phyloP scores from a whole-genome alignment of 2,113 vertebrate species.

The Anoura caudifer region DNA sequence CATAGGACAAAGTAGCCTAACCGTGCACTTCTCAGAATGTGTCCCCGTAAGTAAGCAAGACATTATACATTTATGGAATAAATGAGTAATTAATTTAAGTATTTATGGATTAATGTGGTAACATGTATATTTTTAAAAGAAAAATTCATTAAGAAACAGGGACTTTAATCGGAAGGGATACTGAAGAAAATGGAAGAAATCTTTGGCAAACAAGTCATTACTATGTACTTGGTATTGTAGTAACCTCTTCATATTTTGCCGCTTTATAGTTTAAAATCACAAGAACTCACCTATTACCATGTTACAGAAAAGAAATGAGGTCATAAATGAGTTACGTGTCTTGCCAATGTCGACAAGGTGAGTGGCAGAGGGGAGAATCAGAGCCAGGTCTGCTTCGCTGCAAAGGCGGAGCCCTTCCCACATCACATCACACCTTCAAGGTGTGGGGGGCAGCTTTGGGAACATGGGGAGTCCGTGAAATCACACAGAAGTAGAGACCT shows the following conservation, averaged over 20 bases:
- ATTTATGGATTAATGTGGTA: background rate
- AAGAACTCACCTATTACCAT: background rate
- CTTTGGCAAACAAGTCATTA: background rate
- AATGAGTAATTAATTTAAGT: background rate
- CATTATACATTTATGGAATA: background rate
- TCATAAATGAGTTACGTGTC: background rate
- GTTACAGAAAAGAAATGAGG: background rate
- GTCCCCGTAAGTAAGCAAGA: too few relatives aligned
- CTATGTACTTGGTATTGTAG: background rate
- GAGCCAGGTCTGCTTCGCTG: background rate
- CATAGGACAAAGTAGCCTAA: background rate
- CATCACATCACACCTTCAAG: background rate
- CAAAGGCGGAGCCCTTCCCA: background rate
- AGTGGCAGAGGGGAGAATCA: background rate
- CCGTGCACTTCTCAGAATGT: background rate
- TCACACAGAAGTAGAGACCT: background rate
- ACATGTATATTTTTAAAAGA: background rate
- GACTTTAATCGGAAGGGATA: background rate
- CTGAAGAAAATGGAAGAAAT: background rate
- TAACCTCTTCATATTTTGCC: background rate
- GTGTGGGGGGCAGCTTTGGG: background rate
- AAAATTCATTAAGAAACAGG: background rate
- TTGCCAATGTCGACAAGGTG: background rate
- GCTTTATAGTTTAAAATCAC: background rate
- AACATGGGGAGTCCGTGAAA: background rate